Evolutionary conservation across 2,888 invertebrate species (phyloP), one percentile per base, ranked within the genome.

Genomic region (Liodrosophila aerea): DNA sequence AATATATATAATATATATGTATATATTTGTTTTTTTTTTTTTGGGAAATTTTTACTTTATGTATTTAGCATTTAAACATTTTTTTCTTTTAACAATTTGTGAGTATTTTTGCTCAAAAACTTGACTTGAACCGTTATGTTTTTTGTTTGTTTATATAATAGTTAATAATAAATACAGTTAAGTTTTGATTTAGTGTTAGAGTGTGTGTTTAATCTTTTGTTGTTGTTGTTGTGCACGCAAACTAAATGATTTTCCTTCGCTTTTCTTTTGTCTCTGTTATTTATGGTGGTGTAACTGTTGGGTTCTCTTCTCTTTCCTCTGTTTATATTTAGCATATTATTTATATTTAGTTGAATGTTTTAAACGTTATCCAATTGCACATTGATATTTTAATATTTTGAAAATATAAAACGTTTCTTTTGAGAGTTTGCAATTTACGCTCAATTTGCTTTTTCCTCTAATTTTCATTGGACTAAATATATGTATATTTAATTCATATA

Each of bases 341-440:
- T 52, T 69, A 37, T 71, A 37, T 51, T 22, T 22, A 22, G 22
- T 22, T 22, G 22, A 22, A 37, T 56, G 49, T 59, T 80, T 73
- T 64, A 73, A 72, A 73, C 77, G 74, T 53, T 73, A 76, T 77
- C 64, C 85, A 88, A 87, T 87, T 87, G 88, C 88, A 87, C 88
- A 87, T 81, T 85, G 80, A 87, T 85, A 80, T 71, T 70, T 85
- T 65, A 85, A 87, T 76, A 86, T 84, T 85, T 82, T 82, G 59
- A 65, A 76, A 86, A 86, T 87, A 85, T 86, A 76, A 80, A 86
- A 76, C 58, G 63, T 64, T 64, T 64, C 8, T 12, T 4, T 22
- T 12, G 16, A 22, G n/a, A 22, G 36, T 53, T 51, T 43, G 68
- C 68, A 68, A 71, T 71, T 51, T 45, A 22, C 13, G 31, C 18